phyloP scores from a whole-genome alignment of 2,888 invertebrate genomes.

The Eristalis arbustorum region DNA sequence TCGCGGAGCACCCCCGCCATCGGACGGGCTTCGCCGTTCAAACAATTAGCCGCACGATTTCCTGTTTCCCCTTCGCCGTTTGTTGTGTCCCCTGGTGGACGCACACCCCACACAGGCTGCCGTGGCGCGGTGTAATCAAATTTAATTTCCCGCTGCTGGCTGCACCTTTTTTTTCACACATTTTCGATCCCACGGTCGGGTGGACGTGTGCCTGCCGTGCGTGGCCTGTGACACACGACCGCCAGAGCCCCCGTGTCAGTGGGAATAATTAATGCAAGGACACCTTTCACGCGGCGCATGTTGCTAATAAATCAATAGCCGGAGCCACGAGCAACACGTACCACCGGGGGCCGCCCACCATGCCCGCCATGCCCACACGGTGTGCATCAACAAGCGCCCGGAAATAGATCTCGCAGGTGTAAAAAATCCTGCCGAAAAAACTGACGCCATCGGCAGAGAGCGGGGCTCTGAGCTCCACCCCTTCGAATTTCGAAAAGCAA shows the following conservation, averaged over 20 bases:
- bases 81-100: background rate
- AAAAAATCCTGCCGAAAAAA: background rate
- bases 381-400: background rate
- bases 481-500: background rate
- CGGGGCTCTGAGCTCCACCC: background rate
- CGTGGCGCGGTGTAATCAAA: slow-evolving; percentile 25
- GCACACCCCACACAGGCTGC: too few species aligned
- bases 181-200: too few species aligned
- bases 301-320: background rate
- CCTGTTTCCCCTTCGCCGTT: background rate
- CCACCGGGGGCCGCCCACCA: too few species aligned
- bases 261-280: background rate
- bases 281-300: background rate
- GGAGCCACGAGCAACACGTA: too few species aligned
- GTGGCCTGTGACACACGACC: background rate
- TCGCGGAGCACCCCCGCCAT: too few species aligned
- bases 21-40: background rate
- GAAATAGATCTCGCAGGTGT: background rate
- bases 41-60: slow-evolving; percentile 28
- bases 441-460: too few species aligned
- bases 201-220: too few species aligned
- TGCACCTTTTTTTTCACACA: too few species aligned
- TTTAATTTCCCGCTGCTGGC: slow-evolving; percentile 20
- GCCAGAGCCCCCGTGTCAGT: background rate
- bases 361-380: too few species aligned